Evolutionary conservation across 1,140 invertebrate genomes (phyloP), one percentile per base, ranked within the genome.

Genomic region (Cotesia glomerata): DNA sequence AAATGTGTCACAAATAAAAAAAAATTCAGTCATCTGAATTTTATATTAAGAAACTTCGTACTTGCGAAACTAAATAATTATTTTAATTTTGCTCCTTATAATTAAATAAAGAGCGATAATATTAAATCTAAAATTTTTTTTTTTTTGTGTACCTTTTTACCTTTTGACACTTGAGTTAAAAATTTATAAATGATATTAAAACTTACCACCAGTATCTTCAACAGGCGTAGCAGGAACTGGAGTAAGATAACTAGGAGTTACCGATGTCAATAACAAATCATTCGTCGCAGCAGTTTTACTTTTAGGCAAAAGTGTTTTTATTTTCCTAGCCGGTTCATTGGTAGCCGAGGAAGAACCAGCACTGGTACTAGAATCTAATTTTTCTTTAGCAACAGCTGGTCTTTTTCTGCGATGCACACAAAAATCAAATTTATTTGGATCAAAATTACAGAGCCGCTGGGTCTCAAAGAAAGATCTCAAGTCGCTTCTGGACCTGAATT

Each of bases 351-450:
- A 11, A 7, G 7, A 8, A 45, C 39, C 11, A 0, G 65, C 36
- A 1, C 79, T 51, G 68, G 69, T 66, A 49, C 80, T 77, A 4
- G 77, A 13, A 4, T 85, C 82, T 8, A 75, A 71, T 64, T 80
- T 81, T n/a, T 67, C 45, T n/a, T 73, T 69, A 0, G 39, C 8
- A 45, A 7, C 59, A 34, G 67, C 69, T 18, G 62, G 79, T 68
- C 64, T 82, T 66, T 83, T 85, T 14, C 84, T 85, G 0, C 85
- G 80, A 72, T 86, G 85, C 75, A 87, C 84, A 51, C 85, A 86
- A 71, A 87, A 89, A 76, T 88, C 88, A 75, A 88, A 88, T 69
- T 80, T 82, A 9, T 88, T 87, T 0, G 84, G 79, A 49, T 85
- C 81, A 32, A 87, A 88, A 36, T 82, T 83, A 5, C 72, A 74